A percentile compares a stretch with the other conserved stretches of the same genome.
phyloP scores from a whole-genome alignment of 1,140 invertebrate genomes.

The Colletes latitarsis region DNA sequence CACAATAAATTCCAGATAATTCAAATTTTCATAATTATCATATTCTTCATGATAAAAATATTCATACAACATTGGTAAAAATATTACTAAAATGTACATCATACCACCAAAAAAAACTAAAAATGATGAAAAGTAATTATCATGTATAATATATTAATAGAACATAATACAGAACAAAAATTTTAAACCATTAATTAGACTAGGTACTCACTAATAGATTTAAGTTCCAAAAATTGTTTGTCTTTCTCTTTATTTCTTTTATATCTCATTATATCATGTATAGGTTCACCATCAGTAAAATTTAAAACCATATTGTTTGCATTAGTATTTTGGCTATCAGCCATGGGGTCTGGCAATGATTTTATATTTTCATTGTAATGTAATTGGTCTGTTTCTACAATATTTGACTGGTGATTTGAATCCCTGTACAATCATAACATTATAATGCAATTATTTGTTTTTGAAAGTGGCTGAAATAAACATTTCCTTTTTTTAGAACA shows the following conservation, averaged over 20 bases:
- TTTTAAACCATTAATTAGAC: neutral
- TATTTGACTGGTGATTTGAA: constrained; percentile 42
- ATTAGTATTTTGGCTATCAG: constrained; percentile 30
- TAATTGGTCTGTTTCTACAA: constrained; percentile 42
- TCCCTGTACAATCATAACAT: constrained; percentile 39
- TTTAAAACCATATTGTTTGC: constrained; percentile 23
- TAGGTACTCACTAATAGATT: constrained; percentile 61
- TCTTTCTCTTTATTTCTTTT: constrained; percentile 44
- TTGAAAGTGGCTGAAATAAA: neutral
- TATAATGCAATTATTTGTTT: neutral
- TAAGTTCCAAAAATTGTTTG: constrained; percentile 57
- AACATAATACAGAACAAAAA: neutral
- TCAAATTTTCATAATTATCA: constrained; percentile 66
- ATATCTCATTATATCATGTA: constrained; percentile 37
- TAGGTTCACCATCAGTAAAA: neutral
- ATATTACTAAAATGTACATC: constrained; percentile 68
- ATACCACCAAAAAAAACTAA: constrained; percentile 69
- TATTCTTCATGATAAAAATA: constrained; percentile 69
- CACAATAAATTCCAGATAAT: constrained; percentile 67
- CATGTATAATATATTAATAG: neutral
- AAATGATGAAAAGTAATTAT: constrained; percentile 1
- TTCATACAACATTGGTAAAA: constrained; percentile 71
- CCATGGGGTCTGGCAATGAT: constrained; percentile 36
- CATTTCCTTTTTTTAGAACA: neutral
- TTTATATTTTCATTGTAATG: constrained; percentile 50